These are phyloP conservation scores for Phalloptychus januarius DNA, from an alignment of 2,797 vertebrate genomes.

Conservation along the genomic window DNA sequence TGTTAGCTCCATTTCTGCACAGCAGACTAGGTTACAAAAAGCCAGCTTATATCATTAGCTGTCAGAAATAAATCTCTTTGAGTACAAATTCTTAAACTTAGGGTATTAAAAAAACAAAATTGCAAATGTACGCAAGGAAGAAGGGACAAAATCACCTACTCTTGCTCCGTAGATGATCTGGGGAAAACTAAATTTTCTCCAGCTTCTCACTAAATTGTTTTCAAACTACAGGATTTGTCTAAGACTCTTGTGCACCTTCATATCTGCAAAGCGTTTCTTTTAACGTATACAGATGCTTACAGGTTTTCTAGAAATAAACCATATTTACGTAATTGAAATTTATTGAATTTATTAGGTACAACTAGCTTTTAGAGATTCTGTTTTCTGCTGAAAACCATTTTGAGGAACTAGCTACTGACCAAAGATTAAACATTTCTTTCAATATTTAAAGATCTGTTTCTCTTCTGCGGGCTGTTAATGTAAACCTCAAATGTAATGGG, in stretches of 20 bases:
- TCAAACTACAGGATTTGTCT: not conserved
- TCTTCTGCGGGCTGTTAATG: not conserved
- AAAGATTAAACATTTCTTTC: not conserved
- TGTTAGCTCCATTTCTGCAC: too few species aligned
- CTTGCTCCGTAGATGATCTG: not conserved
- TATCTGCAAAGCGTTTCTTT: not conserved
- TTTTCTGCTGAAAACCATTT: not conserved
- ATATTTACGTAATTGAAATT: not conserved
- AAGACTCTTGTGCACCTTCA: not conserved
- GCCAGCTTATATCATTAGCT: too few species aligned
- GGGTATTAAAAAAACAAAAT: not conserved
- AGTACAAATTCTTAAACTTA: too few species aligned
- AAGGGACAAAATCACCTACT: not conserved
- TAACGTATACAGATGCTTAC: not conserved
- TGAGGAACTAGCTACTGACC: not conserved
- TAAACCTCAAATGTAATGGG: not conserved
- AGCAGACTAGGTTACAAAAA: too few species aligned
- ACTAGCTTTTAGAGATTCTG: not conserved
- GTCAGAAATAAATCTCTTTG: too few species aligned
- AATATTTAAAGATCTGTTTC: not conserved
- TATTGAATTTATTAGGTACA: not conserved
- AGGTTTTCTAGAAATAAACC: not conserved
- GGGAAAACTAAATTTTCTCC: not conserved
- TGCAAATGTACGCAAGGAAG: not conserved
- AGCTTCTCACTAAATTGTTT: not conserved